phyloP scores from a whole-genome alignment of 1,140 invertebrate genomes.

The Tenebrio molitor region DNA sequence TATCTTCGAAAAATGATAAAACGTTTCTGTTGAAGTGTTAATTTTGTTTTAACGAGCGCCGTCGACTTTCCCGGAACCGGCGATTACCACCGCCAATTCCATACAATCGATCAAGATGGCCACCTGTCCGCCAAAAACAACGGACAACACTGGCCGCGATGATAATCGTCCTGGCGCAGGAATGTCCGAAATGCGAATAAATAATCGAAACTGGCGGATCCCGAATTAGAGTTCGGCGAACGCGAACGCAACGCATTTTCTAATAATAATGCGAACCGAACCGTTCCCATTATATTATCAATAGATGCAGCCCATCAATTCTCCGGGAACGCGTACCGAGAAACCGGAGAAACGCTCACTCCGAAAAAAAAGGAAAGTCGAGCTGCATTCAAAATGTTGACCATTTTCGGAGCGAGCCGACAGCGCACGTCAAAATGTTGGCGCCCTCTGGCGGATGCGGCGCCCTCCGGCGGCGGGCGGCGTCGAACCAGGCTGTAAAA shows the following conservation, averaged over 20 bases:
- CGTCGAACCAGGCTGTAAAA: not conserved
- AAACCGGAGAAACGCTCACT: constrained; percentile 1
- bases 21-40: no score
- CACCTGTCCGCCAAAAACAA: no score
- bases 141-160: no score
- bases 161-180: no score
- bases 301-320: not conserved
- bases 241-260: constrained; percentile 1
- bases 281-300: not conserved
- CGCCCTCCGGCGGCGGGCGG: not conserved
- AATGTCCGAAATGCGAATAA: not conserved
- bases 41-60: no score
- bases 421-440: constrained; percentile 27
- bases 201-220: not conserved
- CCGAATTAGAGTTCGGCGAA: constrained; percentile 4
- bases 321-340: not conserved
- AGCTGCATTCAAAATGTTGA: constrained; percentile 18
- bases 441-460: not conserved
- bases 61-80: no score
- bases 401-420: not conserved
- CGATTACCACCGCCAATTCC: no score
- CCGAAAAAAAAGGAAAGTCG: not conserved
- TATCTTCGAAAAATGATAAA: no score
- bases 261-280: constrained; percentile 3
- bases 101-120: no score